Conservation (phyloP, 1,140 invertebrate genomes). For the Argopecten irradians region DNA sequence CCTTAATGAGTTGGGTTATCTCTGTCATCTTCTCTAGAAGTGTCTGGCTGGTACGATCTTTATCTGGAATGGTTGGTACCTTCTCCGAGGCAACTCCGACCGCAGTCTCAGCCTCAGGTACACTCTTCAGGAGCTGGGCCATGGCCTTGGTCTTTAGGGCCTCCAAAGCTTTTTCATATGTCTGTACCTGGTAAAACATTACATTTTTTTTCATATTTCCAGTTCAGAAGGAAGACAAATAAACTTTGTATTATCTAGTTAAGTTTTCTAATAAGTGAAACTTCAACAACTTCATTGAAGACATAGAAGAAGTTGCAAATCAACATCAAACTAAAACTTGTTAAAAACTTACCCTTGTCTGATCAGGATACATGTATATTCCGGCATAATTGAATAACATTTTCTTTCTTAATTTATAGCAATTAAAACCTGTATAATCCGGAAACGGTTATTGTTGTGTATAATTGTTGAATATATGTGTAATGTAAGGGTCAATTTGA, state of each 20-base stretch:
- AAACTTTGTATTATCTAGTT: conserved; percentile 24
- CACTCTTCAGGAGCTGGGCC: conserved; percentile 47
- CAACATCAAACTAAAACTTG: no score
- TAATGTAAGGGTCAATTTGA: neutral
- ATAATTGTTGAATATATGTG: neutral
- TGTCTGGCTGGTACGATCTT: conserved; percentile 38
- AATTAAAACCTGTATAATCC: no score
- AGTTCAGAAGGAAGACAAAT: conserved; percentile 42
- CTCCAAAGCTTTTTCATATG: conserved; percentile 56
- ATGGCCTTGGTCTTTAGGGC: conserved; percentile 48
- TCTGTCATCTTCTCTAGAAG: conserved; percentile 46
- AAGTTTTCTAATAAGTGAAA: neutral
- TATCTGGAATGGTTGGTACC: neutral
- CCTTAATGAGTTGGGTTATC: conserved; percentile 49
- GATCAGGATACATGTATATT: no score
- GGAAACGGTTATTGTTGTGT: no score
- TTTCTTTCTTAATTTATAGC: no score
- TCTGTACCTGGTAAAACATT: conserved; percentile 46
- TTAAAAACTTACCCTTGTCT: no score
- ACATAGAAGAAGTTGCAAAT: no score
- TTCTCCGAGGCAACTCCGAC: neutral
- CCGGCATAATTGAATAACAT: no score
- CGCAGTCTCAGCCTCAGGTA: conserved; percentile 51
- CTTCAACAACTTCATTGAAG: no score
- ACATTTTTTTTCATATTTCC: conserved; percentile 49